phyloP scores from a whole-genome alignment of 2,797 vertebrate genomes.

The Phrynocephalus vlangalii region DNA sequence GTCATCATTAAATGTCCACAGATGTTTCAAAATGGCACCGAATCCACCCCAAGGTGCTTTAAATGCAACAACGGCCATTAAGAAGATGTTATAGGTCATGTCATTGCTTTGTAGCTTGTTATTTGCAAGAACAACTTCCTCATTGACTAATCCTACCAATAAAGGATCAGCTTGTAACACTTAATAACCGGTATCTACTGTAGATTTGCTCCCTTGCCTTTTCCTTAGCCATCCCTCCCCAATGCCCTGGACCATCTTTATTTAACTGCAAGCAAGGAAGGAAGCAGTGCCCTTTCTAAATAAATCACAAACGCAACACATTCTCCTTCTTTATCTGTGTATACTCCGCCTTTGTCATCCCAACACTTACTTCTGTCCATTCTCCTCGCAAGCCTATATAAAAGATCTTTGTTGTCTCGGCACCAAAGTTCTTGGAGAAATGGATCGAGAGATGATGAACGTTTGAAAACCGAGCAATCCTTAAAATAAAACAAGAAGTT shows the following conservation, averaged over 20 bases:
- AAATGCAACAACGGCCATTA: not conserved
- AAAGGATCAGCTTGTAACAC: not conserved
- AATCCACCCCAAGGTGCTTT: not conserved
- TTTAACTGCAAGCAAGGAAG: not conserved
- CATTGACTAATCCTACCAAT: too few species aligned
- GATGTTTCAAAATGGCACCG: too few species aligned
- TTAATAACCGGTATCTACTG: not conserved
- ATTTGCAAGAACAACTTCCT: too few species aligned
- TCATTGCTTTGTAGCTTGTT: too few species aligned
- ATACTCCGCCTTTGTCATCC: not conserved
- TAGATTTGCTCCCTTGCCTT: not conserved
- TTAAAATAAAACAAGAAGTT: conserved; percentile 64
- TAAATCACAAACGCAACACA: not conserved
- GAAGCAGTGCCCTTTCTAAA: not conserved
- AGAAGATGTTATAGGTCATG: too few species aligned
- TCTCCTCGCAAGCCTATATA: conserved; percentile 96
- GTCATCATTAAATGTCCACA: too few species aligned
- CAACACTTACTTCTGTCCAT: conserved; percentile 87
- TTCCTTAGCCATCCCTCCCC: not conserved
- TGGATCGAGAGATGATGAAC: conserved; percentile 94
- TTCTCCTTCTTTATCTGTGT: not conserved
- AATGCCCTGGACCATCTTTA: too few species aligned
- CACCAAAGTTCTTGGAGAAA: conserved; percentile 95
- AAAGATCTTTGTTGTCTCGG: conserved; percentile 89
- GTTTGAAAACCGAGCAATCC: conserved; percentile 93